Conservation (phyloP, 1,140 invertebrate species). For the Drosophila simulans region DNA sequence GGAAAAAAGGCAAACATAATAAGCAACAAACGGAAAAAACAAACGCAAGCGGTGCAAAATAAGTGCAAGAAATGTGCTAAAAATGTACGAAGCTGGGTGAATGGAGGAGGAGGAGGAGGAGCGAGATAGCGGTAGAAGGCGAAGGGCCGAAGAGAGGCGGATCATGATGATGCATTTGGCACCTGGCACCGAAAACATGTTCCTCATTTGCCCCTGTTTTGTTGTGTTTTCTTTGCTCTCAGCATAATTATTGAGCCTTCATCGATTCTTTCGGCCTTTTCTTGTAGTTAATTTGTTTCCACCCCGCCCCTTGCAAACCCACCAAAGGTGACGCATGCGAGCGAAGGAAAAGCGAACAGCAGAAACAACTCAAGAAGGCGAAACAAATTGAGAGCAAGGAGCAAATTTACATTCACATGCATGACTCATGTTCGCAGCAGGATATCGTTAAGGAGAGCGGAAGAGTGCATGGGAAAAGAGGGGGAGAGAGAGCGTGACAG, state of each 20-base stretch:
- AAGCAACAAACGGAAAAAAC: conserved; percentile 6
- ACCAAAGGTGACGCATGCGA: conserved; percentile 65
- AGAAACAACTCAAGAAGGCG: conserved; percentile 24
- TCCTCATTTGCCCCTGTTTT: background rate
- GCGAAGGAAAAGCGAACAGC: conserved; percentile 33
- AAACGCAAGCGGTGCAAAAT: conserved; percentile 45
- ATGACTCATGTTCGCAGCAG: conserved; percentile 67
- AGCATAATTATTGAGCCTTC: conserved; percentile 77
- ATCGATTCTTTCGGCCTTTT: conserved; percentile 63
- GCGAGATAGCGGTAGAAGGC: too few species aligned
- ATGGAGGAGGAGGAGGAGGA: background rate
- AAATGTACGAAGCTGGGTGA: conserved; percentile 72
- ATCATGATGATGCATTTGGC: conserved; percentile 76
- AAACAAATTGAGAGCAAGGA: conserved; percentile 42
- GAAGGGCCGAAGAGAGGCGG: conserved; percentile 13
- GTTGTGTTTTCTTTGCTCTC: conserved; percentile 40
- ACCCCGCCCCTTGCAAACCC: conserved; percentile 2
- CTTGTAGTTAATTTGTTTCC: conserved; percentile 54
- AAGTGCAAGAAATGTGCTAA: conserved; percentile 75
- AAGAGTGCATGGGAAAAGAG: background rate
- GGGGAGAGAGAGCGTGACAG: background rate
- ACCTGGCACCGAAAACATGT: conserved; percentile 58
- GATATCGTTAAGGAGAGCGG: conserved; percentile 16
- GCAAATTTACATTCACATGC: conserved; percentile 57
- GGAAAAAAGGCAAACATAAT: conserved; percentile 9